Evolutionary conservation across 2,888 invertebrate genomes (phyloP).

Genomic region (Bombyx huttoni): DNA sequence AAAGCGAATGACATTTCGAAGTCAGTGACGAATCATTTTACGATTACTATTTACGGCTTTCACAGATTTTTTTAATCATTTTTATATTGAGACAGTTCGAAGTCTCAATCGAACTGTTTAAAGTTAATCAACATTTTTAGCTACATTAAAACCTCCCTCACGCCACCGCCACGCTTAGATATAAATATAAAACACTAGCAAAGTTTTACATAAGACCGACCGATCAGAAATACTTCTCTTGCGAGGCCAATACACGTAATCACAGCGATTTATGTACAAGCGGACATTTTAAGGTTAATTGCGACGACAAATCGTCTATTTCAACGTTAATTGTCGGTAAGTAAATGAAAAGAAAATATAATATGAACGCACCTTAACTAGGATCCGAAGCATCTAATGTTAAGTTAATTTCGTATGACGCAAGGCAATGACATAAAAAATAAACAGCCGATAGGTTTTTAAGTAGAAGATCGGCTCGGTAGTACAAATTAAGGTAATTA

Average conservation of each 20-base stretch:
- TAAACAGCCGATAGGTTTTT: conserved; percentile 10
- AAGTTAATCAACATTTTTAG: no score
- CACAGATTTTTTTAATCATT: no score
- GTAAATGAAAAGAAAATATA: conserved; percentile 29
- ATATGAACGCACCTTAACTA: conserved; percentile 40
- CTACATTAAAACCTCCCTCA: no score
- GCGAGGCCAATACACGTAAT: conserved; percentile 28
- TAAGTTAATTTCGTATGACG: conserved; percentile 39
- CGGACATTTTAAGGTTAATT: conserved; percentile 53
- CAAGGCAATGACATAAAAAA: conserved; percentile 16
- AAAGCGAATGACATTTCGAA: conserved; percentile 21
- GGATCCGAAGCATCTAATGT: conserved; percentile 57
- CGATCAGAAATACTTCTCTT: conserved; percentile 17
- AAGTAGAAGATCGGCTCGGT: neutral
- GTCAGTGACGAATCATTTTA: conserved; percentile 7
- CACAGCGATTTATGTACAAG: conserved; percentile 37
- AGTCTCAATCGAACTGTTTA: no score
- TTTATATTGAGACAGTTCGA: no score
- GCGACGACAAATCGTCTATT: conserved; percentile 42
- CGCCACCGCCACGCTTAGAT: no score
- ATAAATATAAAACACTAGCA: no score
- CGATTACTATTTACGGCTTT: no score
- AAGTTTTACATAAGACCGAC: conserved; percentile 7
- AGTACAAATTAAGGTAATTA: neutral
- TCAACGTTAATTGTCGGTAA: conserved; percentile 47